Base-by-base conservation (phyloP, 1,140 invertebrate species). In the Rhopalosiphum padi region DNA sequence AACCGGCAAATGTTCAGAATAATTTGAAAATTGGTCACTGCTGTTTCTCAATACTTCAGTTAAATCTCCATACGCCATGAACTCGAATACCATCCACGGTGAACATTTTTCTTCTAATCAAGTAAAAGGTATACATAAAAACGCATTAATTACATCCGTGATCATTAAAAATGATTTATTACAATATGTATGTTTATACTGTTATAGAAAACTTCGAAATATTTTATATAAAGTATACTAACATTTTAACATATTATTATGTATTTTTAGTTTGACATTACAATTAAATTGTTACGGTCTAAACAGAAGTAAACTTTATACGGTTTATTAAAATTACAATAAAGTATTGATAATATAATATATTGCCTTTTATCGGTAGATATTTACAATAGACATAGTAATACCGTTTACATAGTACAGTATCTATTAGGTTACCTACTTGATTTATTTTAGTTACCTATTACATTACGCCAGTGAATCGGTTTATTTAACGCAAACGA, bases 41-140 rank as follows among this genome's bases (percentile, higher is more conserved):
- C 97, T 98, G 43, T 96, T 96, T 88, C 98, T 95, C 21, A 99
- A 95, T 4, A 99, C 96, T 93, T 98, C 97, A 0, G 98, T 97
- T 83, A 99, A 95, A 95, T 99, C 98, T 0, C 98, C 98, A 95
- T 97, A 96, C 37, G 97, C 96, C 98, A 99, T 99, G 94, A 97
- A 99, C 95, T 99, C 98, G 95, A 99, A 99, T 6, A 99, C 96
- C 98, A 99, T 98, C 97, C 98, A 98, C 0, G 98, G 98, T 94
- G 96, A 97, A 51, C 96, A 96, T 21, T 95, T 96, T 3, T 96
- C 96, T 90, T 97, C 98, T 97, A 95, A 94, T 4, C 18, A 2
- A 15, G 35, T 18, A 35, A 51, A 86, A 41, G 0, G 2, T 43
- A 86, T 85, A 82, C 15, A 30, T 18, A 15, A 68, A 68, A 30